Percentiles rank a stretch among this genome's conserved stretches.
Evolutionary conservation across 2,888 invertebrate species (phyloP).

Genomic region (Platycnemis pennipes): DNA sequence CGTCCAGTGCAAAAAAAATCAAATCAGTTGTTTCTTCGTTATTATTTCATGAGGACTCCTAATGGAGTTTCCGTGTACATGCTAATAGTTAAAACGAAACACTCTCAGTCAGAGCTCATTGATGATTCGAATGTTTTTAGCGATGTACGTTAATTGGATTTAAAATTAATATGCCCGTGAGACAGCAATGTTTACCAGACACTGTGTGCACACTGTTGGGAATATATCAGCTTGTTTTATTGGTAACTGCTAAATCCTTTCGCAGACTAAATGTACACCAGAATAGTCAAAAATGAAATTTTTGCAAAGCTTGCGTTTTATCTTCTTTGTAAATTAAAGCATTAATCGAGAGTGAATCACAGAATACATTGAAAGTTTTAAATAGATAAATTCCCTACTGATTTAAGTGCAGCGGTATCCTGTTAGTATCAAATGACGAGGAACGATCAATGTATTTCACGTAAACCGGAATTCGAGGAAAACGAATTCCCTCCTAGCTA

Average conservation of each 20-base stretch:
- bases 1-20: constrained; percentile 19
- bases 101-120: constrained; percentile 29
- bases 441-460: no score
- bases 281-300: neutral
- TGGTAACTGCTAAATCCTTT: constrained; percentile 3
- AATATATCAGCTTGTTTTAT: neutral
- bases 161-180: constrained; percentile 36
- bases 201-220: constrained; percentile 8
- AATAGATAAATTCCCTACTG: no score
- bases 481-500: no score
- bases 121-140: constrained; percentile 36
- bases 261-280: neutral
- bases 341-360: neutral
- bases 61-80: constrained; percentile 32
- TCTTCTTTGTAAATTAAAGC: neutral
- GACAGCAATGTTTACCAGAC: constrained; percentile 1
- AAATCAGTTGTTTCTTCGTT: constrained; percentile 27
- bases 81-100: constrained; percentile 28
- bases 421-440: no score
- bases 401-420: no score
- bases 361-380: neutral
- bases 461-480: no score
- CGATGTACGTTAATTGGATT: constrained; percentile 36
- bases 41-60: constrained; percentile 36
- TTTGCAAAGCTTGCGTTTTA: neutral